Base-by-base conservation (phyloP, 2,888 invertebrate species). In the Ormyrus rosae region DNA sequence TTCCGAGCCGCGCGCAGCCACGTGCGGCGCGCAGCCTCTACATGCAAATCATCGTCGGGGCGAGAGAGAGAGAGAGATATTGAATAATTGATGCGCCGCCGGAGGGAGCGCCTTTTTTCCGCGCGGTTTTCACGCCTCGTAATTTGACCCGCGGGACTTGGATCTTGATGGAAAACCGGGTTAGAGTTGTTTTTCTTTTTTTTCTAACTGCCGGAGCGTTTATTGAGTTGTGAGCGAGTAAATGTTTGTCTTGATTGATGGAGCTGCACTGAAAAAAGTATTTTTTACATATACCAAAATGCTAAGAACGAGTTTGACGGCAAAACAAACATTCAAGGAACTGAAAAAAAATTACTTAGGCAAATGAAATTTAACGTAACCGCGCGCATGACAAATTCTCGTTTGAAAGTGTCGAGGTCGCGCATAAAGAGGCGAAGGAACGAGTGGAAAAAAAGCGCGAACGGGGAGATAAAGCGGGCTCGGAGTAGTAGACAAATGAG, bases 41-140 rank as follows among this genome's bases (percentile, higher is more conserved):
- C 45, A 60, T 61, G 75, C 60, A 53, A 75, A 68, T 68, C 53
- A 6, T 58, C 10, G 7, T 53, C 48, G 58, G 34, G 34, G 34
- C 34, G 34, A 34, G 34, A 34, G 34, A 34, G 4, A 34, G 34
- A 34, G 19, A 19, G 53, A 56, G 11, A 68, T 65, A 67, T 68
- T 75, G 60, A 75, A 68, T 68, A 75, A 75, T 75, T 65, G 61
- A 75, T 53, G 75, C 19, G 55, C 34, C 2, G 55, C 9, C 8
- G 55, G 45, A 19, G 50, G 5, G 61, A 63, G 13, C 9, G 13
- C 9, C 6, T 34, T 34, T 34, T 34, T 10, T n/a, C n/a, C 48
- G 61, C 50, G 50, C 34, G 72, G 45, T 53, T 75, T 75, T 75
- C 60, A 75, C 75, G 60, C 67, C 56, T 34, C 6, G 13, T 75